Evolutionary conservation across 2,888 invertebrate species (phyloP).

Genomic region (Limenitis arthemis): DNA sequence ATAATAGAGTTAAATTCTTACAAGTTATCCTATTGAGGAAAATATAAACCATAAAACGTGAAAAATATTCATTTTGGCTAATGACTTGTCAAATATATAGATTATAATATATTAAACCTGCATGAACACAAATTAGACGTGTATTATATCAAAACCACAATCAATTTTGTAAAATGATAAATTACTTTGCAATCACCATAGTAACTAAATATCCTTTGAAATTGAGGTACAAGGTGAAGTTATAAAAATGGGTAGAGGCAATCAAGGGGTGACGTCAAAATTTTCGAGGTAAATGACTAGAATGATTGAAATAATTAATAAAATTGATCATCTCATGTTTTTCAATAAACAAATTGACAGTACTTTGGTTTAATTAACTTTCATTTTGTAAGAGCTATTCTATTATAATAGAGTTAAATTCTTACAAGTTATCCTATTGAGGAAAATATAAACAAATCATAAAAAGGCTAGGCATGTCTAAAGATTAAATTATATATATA

Average conservation of each 20-base stretch:
- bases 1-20: too few species aligned
- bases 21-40: too few species aligned
- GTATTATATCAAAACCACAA: conserved; percentile 23
- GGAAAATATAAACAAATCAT: too few species aligned
- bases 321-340: too few species aligned
- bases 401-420: too few species aligned
- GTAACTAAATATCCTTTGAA: conserved; percentile 27
- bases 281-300: conserved; percentile 57
- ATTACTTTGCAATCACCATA: conserved; percentile 28
- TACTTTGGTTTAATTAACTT: neutral
- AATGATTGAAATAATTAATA: too few species aligned
- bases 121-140: conserved; percentile 31
- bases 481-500: too few species aligned
- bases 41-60: too few species aligned
- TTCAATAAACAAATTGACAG: too few species aligned
- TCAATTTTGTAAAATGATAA: conserved; percentile 31
- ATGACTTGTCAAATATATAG: conserved; percentile 1
- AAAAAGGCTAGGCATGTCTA: too few species aligned
- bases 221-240: conserved; percentile 37
- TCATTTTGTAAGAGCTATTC: too few species aligned
- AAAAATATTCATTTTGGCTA: neutral
- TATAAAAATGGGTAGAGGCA: conserved; percentile 53
- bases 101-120: conserved; percentile 6
- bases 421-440: too few species aligned
- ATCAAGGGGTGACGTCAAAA: conserved; percentile 53